Evolutionary conservation across 2,888 invertebrate species (phyloP), one percentile per base, ranked within the genome.

Genomic region (Exephanes ischioxanthus): DNA sequence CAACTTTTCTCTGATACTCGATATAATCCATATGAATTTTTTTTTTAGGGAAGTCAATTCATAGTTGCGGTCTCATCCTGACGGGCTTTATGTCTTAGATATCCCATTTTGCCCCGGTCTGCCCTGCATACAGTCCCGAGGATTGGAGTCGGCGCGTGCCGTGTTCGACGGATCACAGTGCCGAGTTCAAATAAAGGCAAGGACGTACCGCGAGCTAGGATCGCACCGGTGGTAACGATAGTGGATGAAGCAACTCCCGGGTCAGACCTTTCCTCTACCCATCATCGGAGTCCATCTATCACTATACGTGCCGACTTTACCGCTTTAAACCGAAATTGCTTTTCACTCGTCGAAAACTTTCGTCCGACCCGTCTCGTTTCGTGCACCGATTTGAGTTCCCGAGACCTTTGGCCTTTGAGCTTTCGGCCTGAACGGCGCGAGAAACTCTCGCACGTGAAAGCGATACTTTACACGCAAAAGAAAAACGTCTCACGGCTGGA

Each of bases 171-270:
- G 71, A 71, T 41, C 22, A 26, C 16, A 19, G 63, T 30, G 30
- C n/a, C 22, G 70, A 41, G 67, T 51, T 71, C 80, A 58, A 66
- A 58, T 63, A 86, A 78, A 73, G 66, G 80, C 86, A 86, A 85
- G 87, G 87, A 83, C 86, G 87, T 87, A 86, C 87, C 86, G 81
- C 81, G 14, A 30, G 53, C 67, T 75, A 82, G 85, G 85, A 80
- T 87, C 85, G 85, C 84, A 86, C 85, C 83, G 81, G 75, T 73
- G 70, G 87, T 81, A 67, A 81, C 85, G 71, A 76, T 41, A 73
- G 77, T 70, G 53, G 81, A 85, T 81, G 79, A 79, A 80, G 61
- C 70, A 26, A 66, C 19, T 61, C 48, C 4, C 41, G 72, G 79
- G 70, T 84, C 70, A 70, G 70, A 80, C 75, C 68, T 70, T 73